These are phyloP conservation scores for Sepioteuthis lessoniana DNA, from an alignment of 2,888 invertebrate species.

Conservation along the genomic window DNA sequence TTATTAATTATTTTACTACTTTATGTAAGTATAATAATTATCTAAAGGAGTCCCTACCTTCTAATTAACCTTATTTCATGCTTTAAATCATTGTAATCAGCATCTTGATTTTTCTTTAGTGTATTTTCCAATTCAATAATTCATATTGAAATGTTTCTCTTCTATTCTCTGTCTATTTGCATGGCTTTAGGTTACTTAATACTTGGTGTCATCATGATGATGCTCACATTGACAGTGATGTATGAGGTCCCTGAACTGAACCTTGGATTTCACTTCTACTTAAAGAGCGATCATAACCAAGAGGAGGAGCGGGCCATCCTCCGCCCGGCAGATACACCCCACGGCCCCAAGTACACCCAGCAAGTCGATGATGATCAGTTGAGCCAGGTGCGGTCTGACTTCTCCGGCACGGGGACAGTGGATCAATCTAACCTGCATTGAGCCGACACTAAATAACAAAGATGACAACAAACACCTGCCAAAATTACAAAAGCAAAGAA, in stretches of 20 bases:
- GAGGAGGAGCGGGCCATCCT: conserved; percentile 60
- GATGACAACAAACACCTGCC: not conserved
- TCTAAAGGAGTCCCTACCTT: no score
- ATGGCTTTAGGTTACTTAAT: conserved; percentile 83
- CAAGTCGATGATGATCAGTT: conserved; percentile 63
- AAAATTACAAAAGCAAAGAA: not conserved
- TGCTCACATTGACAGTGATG: conserved; percentile 88
- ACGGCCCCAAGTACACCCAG: conserved; percentile 65
- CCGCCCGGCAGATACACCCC: conserved; percentile 55
- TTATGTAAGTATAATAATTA: no score
- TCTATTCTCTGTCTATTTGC: not conserved
- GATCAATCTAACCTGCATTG: conserved; percentile 42
- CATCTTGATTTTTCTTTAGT: no score
- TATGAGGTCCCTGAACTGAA: conserved; percentile 93
- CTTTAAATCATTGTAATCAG: no score
- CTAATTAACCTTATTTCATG: no score
- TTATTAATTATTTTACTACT: no score
- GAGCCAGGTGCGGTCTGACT: not conserved
- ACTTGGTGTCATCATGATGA: conserved; percentile 86
- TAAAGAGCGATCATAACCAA: conserved; percentile 79
- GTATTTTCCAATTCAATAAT: no score
- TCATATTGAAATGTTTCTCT: no score
- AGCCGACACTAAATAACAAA: conserved; percentile 6
- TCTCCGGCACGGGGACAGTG: not conserved
- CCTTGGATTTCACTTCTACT: conserved; percentile 85